These are phyloP conservation scores for Nilaparvata lugens DNA, from an alignment of 1,140 invertebrate species.

Conservation along the genomic window DNA sequence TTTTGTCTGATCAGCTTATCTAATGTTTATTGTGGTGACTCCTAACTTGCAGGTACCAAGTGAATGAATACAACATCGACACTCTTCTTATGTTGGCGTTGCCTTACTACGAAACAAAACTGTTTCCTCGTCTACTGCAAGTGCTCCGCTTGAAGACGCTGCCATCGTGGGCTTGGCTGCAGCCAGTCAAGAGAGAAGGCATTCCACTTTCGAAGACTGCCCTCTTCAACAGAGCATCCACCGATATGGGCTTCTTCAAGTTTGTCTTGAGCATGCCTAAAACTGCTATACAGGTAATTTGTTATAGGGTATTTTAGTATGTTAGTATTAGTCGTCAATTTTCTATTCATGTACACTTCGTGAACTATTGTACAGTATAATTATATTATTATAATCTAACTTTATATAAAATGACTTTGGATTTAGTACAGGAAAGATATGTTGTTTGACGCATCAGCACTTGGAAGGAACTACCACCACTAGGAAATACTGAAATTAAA, in stretches of 20 bases:
- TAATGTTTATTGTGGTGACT: no score
- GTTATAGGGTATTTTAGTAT: background rate
- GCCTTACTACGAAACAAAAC: slow-evolving; percentile 85
- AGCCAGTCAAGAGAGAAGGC: slow-evolving; percentile 59
- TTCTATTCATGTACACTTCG: no score
- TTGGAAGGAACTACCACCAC: no score
- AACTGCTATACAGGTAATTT: slow-evolving; percentile 48
- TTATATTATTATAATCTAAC: no score
- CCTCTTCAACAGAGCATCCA: slow-evolving; percentile 61
- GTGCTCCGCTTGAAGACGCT: slow-evolving; percentile 55
- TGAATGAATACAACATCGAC: slow-evolving; percentile 80
- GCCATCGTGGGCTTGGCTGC: slow-evolving; percentile 67
- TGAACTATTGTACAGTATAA: no score
- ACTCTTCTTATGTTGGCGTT: slow-evolving; percentile 69
- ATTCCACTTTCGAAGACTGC: slow-evolving; percentile 55
- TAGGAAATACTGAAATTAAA: no score
- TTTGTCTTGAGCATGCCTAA: slow-evolving; percentile 61
- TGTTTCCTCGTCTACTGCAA: slow-evolving; percentile 76
- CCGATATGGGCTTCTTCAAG: slow-evolving; percentile 57
- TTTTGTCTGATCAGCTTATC: no score
- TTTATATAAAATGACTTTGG: no score
- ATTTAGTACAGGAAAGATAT: no score
- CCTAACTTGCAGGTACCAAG: slow-evolving; percentile 54
- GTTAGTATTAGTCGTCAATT: no score
- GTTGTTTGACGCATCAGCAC: no score